Conservation (phyloP, 2,797 vertebrate genomes). For the Enteromius unitaeniatus region DNA sequence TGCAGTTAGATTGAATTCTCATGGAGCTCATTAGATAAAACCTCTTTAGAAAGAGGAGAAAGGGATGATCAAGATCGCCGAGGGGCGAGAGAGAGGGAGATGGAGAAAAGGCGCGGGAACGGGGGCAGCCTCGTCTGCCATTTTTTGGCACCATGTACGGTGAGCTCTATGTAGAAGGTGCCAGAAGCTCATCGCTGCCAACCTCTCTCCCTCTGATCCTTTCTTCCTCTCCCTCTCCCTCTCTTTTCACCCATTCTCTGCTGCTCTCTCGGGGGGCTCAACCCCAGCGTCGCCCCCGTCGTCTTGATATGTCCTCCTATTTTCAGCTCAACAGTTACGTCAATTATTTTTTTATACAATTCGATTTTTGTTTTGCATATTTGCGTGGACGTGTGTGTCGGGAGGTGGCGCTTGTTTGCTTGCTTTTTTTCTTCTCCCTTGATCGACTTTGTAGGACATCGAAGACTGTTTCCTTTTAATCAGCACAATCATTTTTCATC, state of each 20-base stretch:
- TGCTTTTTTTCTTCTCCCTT: background rate
- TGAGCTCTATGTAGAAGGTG: conserved; percentile 75
- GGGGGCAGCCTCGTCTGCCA: conserved; percentile 70
- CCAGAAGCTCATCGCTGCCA: conserved; percentile 67
- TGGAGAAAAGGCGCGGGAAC: conserved; percentile 53
- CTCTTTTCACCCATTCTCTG: conserved; percentile 72
- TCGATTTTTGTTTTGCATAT: background rate
- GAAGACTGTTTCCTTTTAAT: background rate
- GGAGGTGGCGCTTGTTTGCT: background rate
- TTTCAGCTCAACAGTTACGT: conserved; percentile 36
- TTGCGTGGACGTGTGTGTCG: conserved; percentile 2
- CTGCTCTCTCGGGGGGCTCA: conserved; percentile 52
- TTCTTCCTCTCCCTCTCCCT: conserved; percentile 49
- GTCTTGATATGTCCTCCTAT: conserved; percentile 26
- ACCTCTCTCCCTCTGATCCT: conserved; percentile 60
- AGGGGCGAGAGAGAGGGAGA: conserved; percentile 40
- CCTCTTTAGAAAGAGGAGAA: conserved; percentile 44
- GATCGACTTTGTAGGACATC: background rate
- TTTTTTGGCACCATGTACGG: conserved; percentile 74
- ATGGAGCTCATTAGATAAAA: conserved; percentile 49
- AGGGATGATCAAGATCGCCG: conserved; percentile 37
- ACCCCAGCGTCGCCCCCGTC: conserved; percentile 40
- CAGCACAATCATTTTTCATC: background rate
- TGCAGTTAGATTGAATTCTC: conserved; percentile 45
- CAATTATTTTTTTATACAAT: conserved; percentile 29